Evolutionary conservation across 2,797 vertebrate species (phyloP).

Genomic region (Eleutherodactylus coqui): DNA sequence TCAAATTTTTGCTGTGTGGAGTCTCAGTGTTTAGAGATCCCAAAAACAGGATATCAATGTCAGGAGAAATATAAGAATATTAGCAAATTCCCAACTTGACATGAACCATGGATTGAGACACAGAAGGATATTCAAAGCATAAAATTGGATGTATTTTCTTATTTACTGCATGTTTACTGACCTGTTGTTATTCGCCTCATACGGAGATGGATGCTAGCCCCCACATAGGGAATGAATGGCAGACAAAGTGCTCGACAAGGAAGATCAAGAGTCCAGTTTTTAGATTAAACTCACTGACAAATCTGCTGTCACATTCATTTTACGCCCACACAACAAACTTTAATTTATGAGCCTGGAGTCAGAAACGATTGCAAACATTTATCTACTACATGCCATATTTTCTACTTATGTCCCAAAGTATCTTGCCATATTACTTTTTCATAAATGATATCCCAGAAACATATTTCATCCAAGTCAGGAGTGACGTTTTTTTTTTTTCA

Average conservation of each 20-base stretch:
- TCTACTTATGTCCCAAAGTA: background rate
- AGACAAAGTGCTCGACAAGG: background rate
- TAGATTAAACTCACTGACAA: slow-evolving; percentile 22
- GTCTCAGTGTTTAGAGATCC: background rate
- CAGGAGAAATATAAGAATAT: background rate
- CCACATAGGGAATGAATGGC: background rate
- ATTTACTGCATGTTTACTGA: background rate
- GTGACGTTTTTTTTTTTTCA: background rate
- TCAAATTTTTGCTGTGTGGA: background rate
- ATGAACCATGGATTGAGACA: background rate
- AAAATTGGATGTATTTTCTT: background rate
- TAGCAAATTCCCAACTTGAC: background rate
- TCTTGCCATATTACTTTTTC: background rate
- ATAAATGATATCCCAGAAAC: background rate
- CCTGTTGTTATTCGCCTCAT: background rate
- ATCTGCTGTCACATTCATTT: slow-evolving; percentile 18
- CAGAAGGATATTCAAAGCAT: background rate
- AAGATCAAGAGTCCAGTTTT: background rate
- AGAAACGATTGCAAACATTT: slow-evolving; percentile 1
- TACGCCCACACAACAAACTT: background rate
- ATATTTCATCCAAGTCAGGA: background rate
- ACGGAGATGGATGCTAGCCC: background rate
- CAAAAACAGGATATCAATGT: background rate
- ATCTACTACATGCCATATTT: background rate
- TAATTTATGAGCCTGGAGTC: background rate